Evolutionary conservation across 2,797 vertebrate species (phyloP).

Genomic region (Premnoplex brunnescens): DNA sequence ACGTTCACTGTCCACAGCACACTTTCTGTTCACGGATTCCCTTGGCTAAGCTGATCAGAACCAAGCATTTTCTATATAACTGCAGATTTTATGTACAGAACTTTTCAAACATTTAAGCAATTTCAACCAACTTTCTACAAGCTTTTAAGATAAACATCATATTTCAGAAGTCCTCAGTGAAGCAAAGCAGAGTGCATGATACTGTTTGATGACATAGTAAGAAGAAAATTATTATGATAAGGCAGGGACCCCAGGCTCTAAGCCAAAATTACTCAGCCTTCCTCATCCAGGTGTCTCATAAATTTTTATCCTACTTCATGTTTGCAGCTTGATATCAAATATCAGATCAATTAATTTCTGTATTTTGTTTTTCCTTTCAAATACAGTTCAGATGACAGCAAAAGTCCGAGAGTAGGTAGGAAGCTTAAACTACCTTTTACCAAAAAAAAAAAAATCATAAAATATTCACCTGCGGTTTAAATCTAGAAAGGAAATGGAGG

Average conservation of each 20-base stretch:
- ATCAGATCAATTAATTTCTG: background rate
- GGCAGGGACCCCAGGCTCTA: rapidly evolving
- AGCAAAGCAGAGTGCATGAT: background rate
- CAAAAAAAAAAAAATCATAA: background rate
- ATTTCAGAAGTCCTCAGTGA: background rate
- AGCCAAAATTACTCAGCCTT: background rate
- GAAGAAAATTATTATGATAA: background rate
- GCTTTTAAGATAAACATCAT: background rate
- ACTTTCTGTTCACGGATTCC: background rate
- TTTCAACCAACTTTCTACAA: background rate
- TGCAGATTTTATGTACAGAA: background rate
- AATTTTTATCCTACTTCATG: background rate
- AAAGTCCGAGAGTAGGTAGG: background rate
- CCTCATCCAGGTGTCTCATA: background rate
- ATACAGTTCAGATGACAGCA: background rate
- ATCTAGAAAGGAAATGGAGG: background rate
- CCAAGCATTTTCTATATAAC: background rate
- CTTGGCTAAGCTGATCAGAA: background rate
- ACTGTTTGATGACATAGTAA: background rate
- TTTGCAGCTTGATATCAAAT: background rate
- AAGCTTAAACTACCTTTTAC: background rate
- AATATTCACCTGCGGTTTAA: background rate
- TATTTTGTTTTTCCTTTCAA: background rate
- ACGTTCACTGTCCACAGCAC: background rate
- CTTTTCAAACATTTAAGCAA: background rate